Base-by-base conservation (phyloP, 1,140 invertebrate species). In the Lordiphosa collinella region DNA sequence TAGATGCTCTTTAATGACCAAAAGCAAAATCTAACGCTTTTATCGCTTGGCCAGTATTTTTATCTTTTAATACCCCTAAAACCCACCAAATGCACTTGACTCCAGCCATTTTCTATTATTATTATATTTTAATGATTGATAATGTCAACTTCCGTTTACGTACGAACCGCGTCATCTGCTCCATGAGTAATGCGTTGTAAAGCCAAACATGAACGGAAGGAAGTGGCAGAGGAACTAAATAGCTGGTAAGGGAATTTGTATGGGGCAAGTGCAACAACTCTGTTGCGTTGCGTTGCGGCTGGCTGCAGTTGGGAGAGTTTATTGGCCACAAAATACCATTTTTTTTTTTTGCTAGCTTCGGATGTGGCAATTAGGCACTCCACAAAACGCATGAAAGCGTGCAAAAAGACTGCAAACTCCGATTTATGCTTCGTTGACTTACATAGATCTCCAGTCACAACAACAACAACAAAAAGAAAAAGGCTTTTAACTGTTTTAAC, bases 311-410 rank as follows among this genome's bases (percentile, higher is more conserved):
- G 54, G 25, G 7, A 29, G 48, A 68, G 72, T 78, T 82, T 80
- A 82, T 80, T 82, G 78, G 78, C 78, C 78, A 82, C 78, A 71
- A 73, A 68, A 49, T 50, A 54, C 60, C 55, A 62, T 52, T 48
- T 32, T 8, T 31, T 18, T 50, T 25, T 44, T 50, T 35, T 18
- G 40, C 29, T 22, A 52, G 54, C 32, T 56, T 41, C 47, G 47
- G 55, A 67, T 67, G 72, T 53, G 61, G 67, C 78, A 82, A 84
- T 82, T 82, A 78, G 63, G 32, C 66, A 46, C 9, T 55, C 36
- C 38, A 56, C 13, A 29, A 57, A 37, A 18, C 34, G 57, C 78
- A 84, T 61, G 78, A 84, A 84, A 84, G 78, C 78, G 79, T 84
- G 78, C 73, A 78, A 55, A 46, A 32, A 25, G 13, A 32, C 25